Percentiles rank a stretch among this genome's conserved stretches.
Evolutionary conservation across 2,888 invertebrate species (phyloP).

Genomic region (Sussaba pulchella): DNA sequence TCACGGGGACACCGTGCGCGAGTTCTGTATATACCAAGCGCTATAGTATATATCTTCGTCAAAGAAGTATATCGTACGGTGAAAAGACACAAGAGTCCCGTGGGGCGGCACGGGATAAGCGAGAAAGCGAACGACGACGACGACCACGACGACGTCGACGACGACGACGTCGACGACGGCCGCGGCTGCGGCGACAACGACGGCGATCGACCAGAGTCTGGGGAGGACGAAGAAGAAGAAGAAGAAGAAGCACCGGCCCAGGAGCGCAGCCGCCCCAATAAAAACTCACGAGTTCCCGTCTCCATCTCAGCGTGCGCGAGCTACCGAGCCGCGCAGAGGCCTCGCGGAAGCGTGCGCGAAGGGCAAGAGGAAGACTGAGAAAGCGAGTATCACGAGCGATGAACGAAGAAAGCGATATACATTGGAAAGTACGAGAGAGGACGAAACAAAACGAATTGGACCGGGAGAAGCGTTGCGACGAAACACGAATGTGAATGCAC

Average conservation of each 20-base stretch:
- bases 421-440: slow-evolving; percentile 5
- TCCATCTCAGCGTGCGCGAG: slow-evolving; percentile 70
- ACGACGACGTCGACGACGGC: no score
- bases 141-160: slow-evolving; percentile 21
- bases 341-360: slow-evolving; percentile 55
- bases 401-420: slow-evolving; percentile 18
- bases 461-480: slow-evolving; percentile 24
- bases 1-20: slow-evolving; percentile 44
- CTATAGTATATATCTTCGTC: slow-evolving; percentile 26
- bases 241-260: slow-evolving; percentile 60
- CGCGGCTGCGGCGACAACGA: slow-evolving; percentile 26
- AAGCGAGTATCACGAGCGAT: slow-evolving; percentile 51
- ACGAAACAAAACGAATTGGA: slow-evolving; percentile 22
- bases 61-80: slow-evolving; percentile 33
- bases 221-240: slow-evolving; percentile 51
- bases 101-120: slow-evolving; percentile 59
- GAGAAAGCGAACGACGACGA: slow-evolving; percentile 52
- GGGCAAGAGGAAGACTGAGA: slow-evolving; percentile 55
- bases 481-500: slow-evolving; percentile 56
- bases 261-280: slow-evolving; percentile 81
- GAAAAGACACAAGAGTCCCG: slow-evolving; percentile 44
- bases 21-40: slow-evolving; percentile 23
- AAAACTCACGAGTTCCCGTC: slow-evolving; percentile 78
- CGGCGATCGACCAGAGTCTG: slow-evolving; percentile 50
- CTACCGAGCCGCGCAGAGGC: slow-evolving; percentile 58